Evolutionary conservation across 2,113 vertebrate genomes (phyloP).

Genomic region (Aphyosemion australe): DNA sequence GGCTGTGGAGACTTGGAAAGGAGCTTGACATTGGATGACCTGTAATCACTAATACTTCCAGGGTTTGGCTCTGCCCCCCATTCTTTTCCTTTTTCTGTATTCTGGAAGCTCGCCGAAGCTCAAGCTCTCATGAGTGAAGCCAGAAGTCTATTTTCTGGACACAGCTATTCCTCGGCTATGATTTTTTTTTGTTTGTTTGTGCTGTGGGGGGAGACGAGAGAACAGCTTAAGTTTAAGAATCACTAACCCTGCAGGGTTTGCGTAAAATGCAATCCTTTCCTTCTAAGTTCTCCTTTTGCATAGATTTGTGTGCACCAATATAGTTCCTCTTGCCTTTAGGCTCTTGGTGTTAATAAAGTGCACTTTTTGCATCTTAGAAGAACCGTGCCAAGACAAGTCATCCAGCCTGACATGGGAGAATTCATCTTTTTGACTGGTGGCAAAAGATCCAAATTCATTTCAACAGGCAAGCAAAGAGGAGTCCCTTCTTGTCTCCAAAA

Average conservation of each 20-base stretch:
- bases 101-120: constrained; percentile 41
- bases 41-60: constrained; percentile 72
- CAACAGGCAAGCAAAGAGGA: constrained; percentile 67
- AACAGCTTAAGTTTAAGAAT: constrained; percentile 66
- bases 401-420: constrained; percentile 49
- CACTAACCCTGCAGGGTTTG: constrained; percentile 53
- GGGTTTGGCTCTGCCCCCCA: constrained; percentile 41
- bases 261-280: constrained; percentile 31
- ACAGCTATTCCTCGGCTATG: constrained; percentile 56
- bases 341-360: constrained; percentile 50
- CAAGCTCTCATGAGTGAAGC: constrained; percentile 61
- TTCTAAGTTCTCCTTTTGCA: constrained; percentile 6
- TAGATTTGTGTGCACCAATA: constrained; percentile 48
- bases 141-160: constrained; percentile 69
- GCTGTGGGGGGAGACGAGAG: constrained; percentile 49
- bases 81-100: constrained; percentile 43
- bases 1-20: neutral
- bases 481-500: constrained; percentile 77
- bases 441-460: constrained; percentile 77
- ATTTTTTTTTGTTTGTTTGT: constrained; percentile 75
- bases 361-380: constrained; percentile 19
- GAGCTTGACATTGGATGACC: constrained; percentile 57
- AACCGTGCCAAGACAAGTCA: constrained; percentile 50
- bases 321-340: constrained; percentile 43
- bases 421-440: constrained; percentile 66